Evolutionary conservation across 2,888 invertebrate species (phyloP).

Genomic region (Rhabditoides inermis): DNA sequence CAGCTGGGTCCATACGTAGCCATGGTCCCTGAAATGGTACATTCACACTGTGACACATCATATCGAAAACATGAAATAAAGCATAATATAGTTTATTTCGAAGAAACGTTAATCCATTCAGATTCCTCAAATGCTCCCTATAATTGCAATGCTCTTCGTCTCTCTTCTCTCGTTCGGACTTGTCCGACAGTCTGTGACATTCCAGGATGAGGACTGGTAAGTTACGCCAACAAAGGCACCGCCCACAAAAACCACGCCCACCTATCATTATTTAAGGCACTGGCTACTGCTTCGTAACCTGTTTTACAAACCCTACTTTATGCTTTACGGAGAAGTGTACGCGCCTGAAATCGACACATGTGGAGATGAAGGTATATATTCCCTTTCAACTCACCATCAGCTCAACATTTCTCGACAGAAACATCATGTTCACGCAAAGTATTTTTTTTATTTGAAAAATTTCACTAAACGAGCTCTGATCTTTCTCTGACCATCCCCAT

Average conservation of each 20-base stretch:
- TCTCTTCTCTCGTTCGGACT: slow-evolving; percentile 94
- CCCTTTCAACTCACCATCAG: too few relatives aligned
- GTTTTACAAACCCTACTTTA: slow-evolving; percentile 91
- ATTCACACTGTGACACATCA: too few relatives aligned
- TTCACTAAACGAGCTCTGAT: too few relatives aligned
- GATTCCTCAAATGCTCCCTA: slow-evolving; percentile 82
- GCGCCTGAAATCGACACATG: slow-evolving; percentile 77
- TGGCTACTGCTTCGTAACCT: slow-evolving; percentile 67
- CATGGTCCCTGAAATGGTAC: slow-evolving; percentile 97
- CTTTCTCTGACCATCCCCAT: too few relatives aligned
- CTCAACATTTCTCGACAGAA: too few relatives aligned
- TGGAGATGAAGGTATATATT: slow-evolving; percentile 45
- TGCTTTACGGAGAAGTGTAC: slow-evolving; percentile 97
- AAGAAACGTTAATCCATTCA: slow-evolving; percentile 33
- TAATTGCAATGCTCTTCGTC: slow-evolving; percentile 85
- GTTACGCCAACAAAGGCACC: too few relatives aligned
- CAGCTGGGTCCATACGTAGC: slow-evolving; percentile 86
- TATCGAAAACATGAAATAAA: too few relatives aligned
- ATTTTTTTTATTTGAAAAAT: too few relatives aligned
- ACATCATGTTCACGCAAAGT: too few relatives aligned
- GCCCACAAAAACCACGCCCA: too few relatives aligned
- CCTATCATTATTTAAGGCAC: slow-evolving; percentile 79
- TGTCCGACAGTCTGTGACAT: slow-evolving; percentile 80
- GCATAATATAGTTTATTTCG: background rate
- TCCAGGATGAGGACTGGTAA: slow-evolving; percentile 78